Conservation (phyloP, 2,113 vertebrate genomes). For the Siphamia tubifer region DNA sequence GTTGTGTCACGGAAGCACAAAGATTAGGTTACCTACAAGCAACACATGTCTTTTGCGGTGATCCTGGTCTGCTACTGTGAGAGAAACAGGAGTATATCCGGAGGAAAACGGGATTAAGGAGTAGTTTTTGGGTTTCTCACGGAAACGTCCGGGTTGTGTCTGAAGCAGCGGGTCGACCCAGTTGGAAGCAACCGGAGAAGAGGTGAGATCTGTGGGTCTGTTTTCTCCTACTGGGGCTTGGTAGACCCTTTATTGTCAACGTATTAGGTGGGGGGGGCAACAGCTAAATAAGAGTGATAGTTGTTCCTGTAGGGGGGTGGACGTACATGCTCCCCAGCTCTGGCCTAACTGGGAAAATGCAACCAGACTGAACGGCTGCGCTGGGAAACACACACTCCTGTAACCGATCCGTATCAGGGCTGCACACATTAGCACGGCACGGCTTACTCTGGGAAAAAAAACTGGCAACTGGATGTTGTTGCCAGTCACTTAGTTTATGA, state of each 20-base stretch:
- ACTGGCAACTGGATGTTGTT: slow-evolving; percentile 3
- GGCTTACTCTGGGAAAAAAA: background rate
- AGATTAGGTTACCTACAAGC: slow-evolving; percentile 59
- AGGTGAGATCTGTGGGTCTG: too few relatives aligned
- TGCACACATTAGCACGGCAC: slow-evolving; percentile 30
- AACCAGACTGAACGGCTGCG: slow-evolving; percentile 41
- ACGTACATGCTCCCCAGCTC: slow-evolving; percentile 31
- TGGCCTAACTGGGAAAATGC: slow-evolving; percentile 62
- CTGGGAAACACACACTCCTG: slow-evolving; percentile 9
- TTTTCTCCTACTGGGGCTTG: background rate
- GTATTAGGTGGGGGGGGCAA: slow-evolving; percentile 12
- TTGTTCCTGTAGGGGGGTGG: slow-evolving; percentile 17
- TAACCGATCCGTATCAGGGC: slow-evolving; percentile 7
- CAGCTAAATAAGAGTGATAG: slow-evolving; percentile 4
- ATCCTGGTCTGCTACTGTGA: slow-evolving; percentile 65
- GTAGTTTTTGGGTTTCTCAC: slow-evolving; percentile 26
- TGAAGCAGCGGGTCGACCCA: slow-evolving; percentile 51
- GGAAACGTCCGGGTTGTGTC: slow-evolving; percentile 42
- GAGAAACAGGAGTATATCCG: slow-evolving; percentile 45
- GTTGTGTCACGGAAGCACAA: slow-evolving; percentile 68
- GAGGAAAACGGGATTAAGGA: slow-evolving; percentile 30
- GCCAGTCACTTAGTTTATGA: background rate
- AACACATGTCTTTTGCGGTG: slow-evolving; percentile 55
- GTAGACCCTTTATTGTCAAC: slow-evolving; percentile 47
- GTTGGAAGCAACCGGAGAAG: slow-evolving; percentile 57